phyloP scores from a whole-genome alignment of 2,797 vertebrate species.

The Peromyscus eremicus region DNA sequence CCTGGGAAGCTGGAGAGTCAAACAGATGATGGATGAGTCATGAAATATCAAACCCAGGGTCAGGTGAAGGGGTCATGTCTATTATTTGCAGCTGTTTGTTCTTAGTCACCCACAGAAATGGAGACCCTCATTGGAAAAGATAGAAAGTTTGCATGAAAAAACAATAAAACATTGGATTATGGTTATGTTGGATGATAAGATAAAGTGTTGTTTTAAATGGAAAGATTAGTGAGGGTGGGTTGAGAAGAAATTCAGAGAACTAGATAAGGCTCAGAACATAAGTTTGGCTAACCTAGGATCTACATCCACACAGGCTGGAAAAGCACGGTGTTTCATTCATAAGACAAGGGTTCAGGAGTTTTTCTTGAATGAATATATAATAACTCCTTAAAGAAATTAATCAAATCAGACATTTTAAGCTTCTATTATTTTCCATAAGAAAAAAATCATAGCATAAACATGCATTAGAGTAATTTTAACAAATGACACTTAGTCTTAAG shows the following conservation, averaged over 20 bases:
- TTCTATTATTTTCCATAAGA: not conserved
- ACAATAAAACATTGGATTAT: not conserved
- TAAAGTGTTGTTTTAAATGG: not conserved
- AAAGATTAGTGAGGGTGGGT: not conserved
- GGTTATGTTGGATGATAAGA: not conserved
- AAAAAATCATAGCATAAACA: not conserved
- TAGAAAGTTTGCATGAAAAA: not conserved
- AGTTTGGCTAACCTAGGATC: not conserved
- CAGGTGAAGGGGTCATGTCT: too few species aligned
- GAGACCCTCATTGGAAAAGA: not conserved
- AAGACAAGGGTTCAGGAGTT: not conserved
- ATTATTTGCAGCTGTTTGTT: not conserved
- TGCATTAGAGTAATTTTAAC: not conserved
- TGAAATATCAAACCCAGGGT: too few species aligned
- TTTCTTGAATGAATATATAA: not conserved
- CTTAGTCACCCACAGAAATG: not conserved
- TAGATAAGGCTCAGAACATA: not conserved
- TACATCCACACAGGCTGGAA: not conserved
- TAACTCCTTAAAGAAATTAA: constrained; percentile 3
- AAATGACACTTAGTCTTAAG: constrained; percentile 37
- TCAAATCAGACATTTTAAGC: constrained; percentile 40
- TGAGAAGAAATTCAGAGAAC: not conserved
- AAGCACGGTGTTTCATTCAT: not conserved
- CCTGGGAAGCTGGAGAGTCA: not conserved
- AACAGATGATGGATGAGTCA: not conserved